Conservation (phyloP, 2,113 vertebrate species). For the Neodon shergylaensis region DNA sequence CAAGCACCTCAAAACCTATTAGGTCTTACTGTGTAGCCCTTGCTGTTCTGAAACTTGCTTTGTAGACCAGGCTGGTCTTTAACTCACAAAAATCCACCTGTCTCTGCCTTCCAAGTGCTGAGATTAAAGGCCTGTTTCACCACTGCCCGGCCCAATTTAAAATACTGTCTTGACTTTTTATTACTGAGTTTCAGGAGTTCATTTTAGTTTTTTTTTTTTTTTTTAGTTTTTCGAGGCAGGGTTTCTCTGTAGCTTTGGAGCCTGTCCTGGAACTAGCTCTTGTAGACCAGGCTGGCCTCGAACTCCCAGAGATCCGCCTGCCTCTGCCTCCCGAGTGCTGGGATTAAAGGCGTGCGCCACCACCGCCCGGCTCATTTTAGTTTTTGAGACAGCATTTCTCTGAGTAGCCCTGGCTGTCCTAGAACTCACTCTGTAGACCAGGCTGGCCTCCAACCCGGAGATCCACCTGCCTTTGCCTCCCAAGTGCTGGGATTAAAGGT, state of each 20-base stretch:
- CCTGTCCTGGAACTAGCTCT: too few species aligned
- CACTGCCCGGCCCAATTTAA: background rate
- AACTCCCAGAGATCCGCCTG: too few species aligned
- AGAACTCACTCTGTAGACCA: background rate
- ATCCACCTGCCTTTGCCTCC: background rate
- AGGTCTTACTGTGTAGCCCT: background rate
- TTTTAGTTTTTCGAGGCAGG: too few species aligned
- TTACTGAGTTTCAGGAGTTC: too few species aligned
- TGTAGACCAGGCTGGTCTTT: background rate
- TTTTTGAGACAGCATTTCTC: background rate
- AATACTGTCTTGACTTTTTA: background rate
- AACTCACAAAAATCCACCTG: background rate
- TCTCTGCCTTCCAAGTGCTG: background rate
- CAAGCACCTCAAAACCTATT: background rate
- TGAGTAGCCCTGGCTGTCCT: background rate
- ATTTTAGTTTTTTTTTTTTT: background rate
- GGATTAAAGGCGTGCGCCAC: too few species aligned
- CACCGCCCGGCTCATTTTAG: too few species aligned
- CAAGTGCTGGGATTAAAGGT: background rate
- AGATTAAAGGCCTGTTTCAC: background rate
- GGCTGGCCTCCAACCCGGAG: background rate
- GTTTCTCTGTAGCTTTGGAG: too few species aligned
- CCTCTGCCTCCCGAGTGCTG: too few species aligned
- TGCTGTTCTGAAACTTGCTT: background rate
- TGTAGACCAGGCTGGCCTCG: too few species aligned